phyloP scores from a whole-genome alignment of 2,888 invertebrate genomes.

The Hypolimnas misippus region DNA sequence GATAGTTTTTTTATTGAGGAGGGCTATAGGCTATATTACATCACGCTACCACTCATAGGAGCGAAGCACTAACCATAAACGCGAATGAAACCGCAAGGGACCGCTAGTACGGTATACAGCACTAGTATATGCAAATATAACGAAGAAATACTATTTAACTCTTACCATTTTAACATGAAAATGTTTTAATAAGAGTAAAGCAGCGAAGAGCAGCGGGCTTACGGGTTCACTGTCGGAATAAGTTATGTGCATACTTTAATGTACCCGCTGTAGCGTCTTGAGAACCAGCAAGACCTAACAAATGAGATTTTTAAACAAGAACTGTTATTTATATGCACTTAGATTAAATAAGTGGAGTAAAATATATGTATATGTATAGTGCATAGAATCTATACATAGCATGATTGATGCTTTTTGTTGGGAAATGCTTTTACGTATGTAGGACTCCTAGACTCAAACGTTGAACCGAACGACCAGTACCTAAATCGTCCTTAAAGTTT shows the following conservation, averaged over 20 bases:
- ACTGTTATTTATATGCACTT: constrained; percentile 3
- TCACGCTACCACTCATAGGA: no score
- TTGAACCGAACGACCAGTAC: no score
- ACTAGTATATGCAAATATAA: constrained; percentile 1
- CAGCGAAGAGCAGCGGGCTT: constrained; percentile 11
- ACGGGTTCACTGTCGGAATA: constrained; percentile 15
- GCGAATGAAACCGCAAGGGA: no score
- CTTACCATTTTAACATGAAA: constrained; percentile 8
- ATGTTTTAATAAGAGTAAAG: constrained; percentile 10
- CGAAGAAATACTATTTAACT: not conserved
- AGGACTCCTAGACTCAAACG: no score
- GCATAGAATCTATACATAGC: not conserved
- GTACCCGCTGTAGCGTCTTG: constrained; percentile 22
- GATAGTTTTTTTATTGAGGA: no score
- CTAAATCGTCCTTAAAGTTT: no score
- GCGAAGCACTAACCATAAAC: no score
- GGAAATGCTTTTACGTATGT: no score
- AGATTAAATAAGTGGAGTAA: not conserved
- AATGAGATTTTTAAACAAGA: constrained; percentile 11
- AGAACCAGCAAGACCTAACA: constrained; percentile 14
- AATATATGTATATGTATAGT: not conserved
- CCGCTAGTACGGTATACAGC: no score
- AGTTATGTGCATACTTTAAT: constrained; percentile 30
- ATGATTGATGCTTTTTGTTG: no score
- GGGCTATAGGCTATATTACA: no score